A percentile compares a stretch with the other conserved stretches of the same genome.
phyloP scores from a whole-genome alignment of 2,888 invertebrate genomes.

The Apotomis capreana region DNA sequence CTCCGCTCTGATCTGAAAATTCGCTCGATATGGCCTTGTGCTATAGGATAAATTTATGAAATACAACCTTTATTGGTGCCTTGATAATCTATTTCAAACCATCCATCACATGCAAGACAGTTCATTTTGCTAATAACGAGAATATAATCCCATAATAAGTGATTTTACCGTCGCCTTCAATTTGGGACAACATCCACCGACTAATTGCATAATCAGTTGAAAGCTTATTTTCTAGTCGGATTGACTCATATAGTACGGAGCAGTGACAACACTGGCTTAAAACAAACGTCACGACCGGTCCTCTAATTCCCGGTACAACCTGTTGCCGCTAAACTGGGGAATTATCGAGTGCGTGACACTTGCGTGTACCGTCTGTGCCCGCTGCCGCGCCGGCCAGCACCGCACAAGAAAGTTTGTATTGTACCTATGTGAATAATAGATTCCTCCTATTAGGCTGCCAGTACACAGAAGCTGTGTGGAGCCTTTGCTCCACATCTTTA shows the following conservation, averaged over 20 bases:
- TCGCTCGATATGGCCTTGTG: too few relatives aligned
- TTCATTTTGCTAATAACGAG: too few relatives aligned
- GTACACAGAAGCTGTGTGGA: too few relatives aligned
- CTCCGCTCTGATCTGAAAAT: too few relatives aligned
- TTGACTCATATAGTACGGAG: background rate
- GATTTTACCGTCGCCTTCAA: too few relatives aligned
- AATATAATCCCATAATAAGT: too few relatives aligned
- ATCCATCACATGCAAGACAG: too few relatives aligned
- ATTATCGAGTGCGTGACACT: conserved; percentile 41
- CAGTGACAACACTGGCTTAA: conserved; percentile 18
- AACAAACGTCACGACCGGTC: conserved; percentile 36
- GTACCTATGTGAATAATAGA: background rate
- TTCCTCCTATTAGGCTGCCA: background rate
- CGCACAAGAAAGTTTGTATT: background rate
- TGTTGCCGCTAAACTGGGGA: conserved; percentile 55
- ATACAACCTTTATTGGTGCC: too few relatives aligned
- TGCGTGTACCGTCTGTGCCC: conserved; percentile 46
- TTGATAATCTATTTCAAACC: too few relatives aligned
- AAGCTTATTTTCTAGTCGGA: background rate
- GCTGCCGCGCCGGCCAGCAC: background rate
- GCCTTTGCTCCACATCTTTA: too few relatives aligned
- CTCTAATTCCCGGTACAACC: conserved; percentile 59
- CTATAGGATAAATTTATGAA: too few relatives aligned
- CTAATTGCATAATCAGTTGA: conserved; percentile 1
- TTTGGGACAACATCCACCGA: background rate